phyloP scores from a whole-genome alignment of 2,113 vertebrate species.

The Kryptolebias marmoratus region DNA sequence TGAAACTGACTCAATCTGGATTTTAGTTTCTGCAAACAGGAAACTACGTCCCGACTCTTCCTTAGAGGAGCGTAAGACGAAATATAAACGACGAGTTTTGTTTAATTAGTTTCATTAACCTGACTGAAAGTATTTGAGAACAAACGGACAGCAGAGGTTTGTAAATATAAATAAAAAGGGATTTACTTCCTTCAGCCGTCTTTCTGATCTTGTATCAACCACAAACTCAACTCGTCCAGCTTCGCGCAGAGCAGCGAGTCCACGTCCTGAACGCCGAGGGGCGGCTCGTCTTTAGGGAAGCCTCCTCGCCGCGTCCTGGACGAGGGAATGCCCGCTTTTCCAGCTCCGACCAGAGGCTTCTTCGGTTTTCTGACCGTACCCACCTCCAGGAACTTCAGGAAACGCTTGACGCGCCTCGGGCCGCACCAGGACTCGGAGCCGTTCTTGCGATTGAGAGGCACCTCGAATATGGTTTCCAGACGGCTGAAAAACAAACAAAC shows the following conservation, averaged over 20 bases:
- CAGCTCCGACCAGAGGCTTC: slow-evolving; percentile 67
- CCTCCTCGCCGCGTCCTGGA: slow-evolving; percentile 68
- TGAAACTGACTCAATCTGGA: background rate
- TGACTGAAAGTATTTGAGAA: background rate
- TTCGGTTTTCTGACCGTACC: slow-evolving; percentile 82
- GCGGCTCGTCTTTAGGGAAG: slow-evolving; percentile 61
- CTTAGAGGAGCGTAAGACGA: background rate
- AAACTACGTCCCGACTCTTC: background rate
- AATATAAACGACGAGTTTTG: background rate
- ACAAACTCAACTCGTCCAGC: slow-evolving; percentile 75
- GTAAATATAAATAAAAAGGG: background rate
- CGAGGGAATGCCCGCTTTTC: slow-evolving; percentile 32
- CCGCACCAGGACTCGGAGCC: slow-evolving; percentile 84
- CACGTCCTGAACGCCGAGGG: slow-evolving; percentile 74
- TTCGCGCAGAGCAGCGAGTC: slow-evolving; percentile 83
- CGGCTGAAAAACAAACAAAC: slow-evolving; percentile 61
- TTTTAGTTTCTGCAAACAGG: background rate
- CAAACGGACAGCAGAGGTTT: slow-evolving; percentile 13
- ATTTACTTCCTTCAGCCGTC: slow-evolving; percentile 41
- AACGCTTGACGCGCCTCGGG: slow-evolving; percentile 84
- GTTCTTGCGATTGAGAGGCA: slow-evolving; percentile 83
- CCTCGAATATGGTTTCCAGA: slow-evolving; percentile 91
- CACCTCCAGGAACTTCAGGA: slow-evolving; percentile 84
- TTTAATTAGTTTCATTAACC: background rate
- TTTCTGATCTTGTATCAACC: slow-evolving; percentile 64